A percentile compares a stretch with the other conserved stretches of the same genome.
phyloP scores from a whole-genome alignment of 2,113 vertebrate species.

The Polypterus bichir region DNA sequence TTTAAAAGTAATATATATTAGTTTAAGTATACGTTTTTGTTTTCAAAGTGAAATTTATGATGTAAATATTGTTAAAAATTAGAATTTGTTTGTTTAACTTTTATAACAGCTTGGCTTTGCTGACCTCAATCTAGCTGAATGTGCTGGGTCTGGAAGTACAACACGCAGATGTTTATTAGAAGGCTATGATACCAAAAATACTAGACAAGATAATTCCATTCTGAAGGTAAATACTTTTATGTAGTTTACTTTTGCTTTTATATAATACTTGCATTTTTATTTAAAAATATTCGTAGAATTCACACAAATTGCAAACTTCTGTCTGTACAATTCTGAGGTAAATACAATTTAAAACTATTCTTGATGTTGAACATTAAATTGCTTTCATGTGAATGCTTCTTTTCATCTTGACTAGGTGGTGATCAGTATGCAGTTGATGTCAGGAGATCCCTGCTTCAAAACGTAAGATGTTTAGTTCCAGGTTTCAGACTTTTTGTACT shows the following conservation, averaged over 20 bases:
- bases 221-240: slow-evolving; percentile 66
- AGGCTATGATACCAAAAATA: slow-evolving; percentile 94
- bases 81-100: slow-evolving; percentile 3
- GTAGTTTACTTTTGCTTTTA: neutral
- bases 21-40: too few relatives aligned
- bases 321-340: too few relatives aligned
- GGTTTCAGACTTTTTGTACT: neutral
- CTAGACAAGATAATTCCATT: slow-evolving; percentile 94
- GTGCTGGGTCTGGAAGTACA: slow-evolving; percentile 85
- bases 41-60: neutral
- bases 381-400: neutral
- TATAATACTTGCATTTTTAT: neutral
- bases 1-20: too few relatives aligned
- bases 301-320: too few relatives aligned
- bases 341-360: too few relatives aligned
- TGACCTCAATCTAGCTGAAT: slow-evolving; percentile 90
- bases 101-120: slow-evolving; percentile 83
- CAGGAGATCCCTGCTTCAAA: slow-evolving; percentile 95
- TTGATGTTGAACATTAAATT: neutral
- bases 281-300: neutral
- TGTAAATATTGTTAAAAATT: slow-evolving; percentile 7
- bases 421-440: slow-evolving; percentile 89
- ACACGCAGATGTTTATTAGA: slow-evolving; percentile 83
- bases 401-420: slow-evolving; percentile 57
- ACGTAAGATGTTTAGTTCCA: slow-evolving; percentile 41